Evolutionary conservation across 2,888 invertebrate genomes (phyloP), one percentile per base, ranked within the genome.

Genomic region (Bimastos eiseni): DNA sequence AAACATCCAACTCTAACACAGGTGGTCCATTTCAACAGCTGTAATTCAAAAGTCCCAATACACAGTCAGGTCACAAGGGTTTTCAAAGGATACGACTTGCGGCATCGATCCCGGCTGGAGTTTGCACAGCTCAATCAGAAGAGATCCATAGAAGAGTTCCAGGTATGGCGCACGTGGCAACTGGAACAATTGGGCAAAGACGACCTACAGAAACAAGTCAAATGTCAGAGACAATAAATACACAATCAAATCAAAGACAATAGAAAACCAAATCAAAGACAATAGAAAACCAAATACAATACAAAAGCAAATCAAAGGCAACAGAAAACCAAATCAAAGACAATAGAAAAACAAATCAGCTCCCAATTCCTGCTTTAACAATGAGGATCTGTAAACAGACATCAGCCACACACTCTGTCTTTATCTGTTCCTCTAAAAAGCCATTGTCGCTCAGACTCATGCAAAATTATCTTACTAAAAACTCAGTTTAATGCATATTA

Each of bases 81-180:
- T n/a, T 55, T 70, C 30, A 89, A 94, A 94, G 93, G 94, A 94
- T 94, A 95, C 94, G 91, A 96, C 96, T 96, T 98, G 99, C 0
- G 99, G 99, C 97, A 99, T 97, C 0, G 98, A 98, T 0, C 98
- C 97, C 0, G 99, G 98, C 94, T 99, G 98, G 83, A 98, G 96
- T 95, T 99, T 99, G 95, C 99, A 99, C 92, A 99, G 95, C 95
- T 99, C 99, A 94, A 99, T 98, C 92, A 99, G 96, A 91, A 99
- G 97, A 0, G 98, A 97, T 0, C 99, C 99, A 93, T 99, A 99
- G 93, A 97, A 97, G 91, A 99, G 97, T 95, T 99, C 98, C 92
- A 98, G 95, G 95, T 97, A 97, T 92, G 97, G 97, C 0, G 98
- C 97, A 17, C 97, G 96, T 0, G 99, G 99, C 95, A 99, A 96